Conservation (phyloP, 2,113 vertebrate species). For the Paradoxurus hermaphroditus region DNA sequence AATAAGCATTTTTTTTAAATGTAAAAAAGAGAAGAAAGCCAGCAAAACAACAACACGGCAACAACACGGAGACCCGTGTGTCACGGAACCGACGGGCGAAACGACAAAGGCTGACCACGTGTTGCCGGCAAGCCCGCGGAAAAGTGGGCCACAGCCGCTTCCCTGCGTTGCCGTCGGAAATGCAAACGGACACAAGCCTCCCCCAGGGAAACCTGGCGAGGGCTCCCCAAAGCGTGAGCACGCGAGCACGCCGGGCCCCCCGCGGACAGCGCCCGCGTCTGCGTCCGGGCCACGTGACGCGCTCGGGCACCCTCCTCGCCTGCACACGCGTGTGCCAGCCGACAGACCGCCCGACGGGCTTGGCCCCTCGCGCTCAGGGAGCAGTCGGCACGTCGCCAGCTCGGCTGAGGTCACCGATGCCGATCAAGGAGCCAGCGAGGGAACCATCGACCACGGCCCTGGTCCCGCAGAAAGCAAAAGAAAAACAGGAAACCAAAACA, state of each 20-base stretch:
- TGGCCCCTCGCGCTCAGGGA: not conserved
- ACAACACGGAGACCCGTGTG: not conserved
- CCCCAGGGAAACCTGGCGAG: not conserved
- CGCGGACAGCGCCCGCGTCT: accelerated
- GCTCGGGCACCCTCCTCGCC: no score
- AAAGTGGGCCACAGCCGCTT: not conserved
- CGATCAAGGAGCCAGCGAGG: not conserved
- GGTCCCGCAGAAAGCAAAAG: not conserved
- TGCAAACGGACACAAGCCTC: accelerated
- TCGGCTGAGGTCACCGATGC: not conserved
- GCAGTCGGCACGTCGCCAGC: accelerated
- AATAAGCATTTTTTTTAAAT: no score
- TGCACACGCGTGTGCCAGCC: no score
- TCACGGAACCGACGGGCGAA: not conserved
- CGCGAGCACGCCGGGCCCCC: accelerated
- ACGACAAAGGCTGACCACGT: accelerated
- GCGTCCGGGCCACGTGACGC: not conserved
- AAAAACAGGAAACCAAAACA: not conserved
- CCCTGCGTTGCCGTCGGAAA: accelerated
- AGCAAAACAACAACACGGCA: not conserved
- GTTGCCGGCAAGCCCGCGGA: not conserved
- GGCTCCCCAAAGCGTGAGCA: not conserved
- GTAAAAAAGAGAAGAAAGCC: not conserved
- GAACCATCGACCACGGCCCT: not conserved
- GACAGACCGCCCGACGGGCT: accelerated